Base-by-base conservation (phyloP, 1,140 invertebrate species). In the Drosophila busckii region DNA sequence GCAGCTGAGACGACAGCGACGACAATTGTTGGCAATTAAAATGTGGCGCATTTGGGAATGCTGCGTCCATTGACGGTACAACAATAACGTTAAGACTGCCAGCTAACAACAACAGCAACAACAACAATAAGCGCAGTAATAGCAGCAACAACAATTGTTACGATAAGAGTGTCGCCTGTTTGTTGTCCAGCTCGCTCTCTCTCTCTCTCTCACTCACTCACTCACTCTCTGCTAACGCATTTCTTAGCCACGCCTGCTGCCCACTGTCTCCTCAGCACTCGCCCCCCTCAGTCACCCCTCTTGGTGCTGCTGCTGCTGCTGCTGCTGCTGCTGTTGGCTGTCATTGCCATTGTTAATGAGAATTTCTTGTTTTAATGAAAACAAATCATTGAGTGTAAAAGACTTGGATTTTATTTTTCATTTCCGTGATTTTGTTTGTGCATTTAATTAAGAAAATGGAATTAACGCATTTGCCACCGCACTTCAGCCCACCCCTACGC, bases 311-410 rank as follows among this genome's bases (percentile, higher is more conserved):
- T 56, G 16, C 31, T 53, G 26, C 23, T 34, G 32, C 9, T 31
- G 32, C 8, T 38, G 9, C 38, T 23, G 28, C 23, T 56, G 44
- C 64, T 59, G 75, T 66, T 80, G 49, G 67, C 75, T 82, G 75
- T 82, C 75, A 82, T 82, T 82, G 75, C 69, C 67, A 78, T 85
- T 84, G 82, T 85, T 84, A 85, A 85, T 85, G 82, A 85, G 73
- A 84, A 85, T 85, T 84, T 84, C 75, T 76, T 85, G 73, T 82
- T 83, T 84, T 84, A 84, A 84, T 84, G 73, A 82, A 84, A 85
- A 85, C 82, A 85, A 85, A 85, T 85, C 82, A 85, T 85, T 85
- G 82, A 85, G 82, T 85, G 82, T 85, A 84, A 85, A 85, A 80
- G 70, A 83, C 80, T 80, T 71, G 73, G 80, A 75, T 80, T 75